Base-by-base conservation (phyloP, 1,140 invertebrate species). In the Saxidomus purpurata region DNA sequence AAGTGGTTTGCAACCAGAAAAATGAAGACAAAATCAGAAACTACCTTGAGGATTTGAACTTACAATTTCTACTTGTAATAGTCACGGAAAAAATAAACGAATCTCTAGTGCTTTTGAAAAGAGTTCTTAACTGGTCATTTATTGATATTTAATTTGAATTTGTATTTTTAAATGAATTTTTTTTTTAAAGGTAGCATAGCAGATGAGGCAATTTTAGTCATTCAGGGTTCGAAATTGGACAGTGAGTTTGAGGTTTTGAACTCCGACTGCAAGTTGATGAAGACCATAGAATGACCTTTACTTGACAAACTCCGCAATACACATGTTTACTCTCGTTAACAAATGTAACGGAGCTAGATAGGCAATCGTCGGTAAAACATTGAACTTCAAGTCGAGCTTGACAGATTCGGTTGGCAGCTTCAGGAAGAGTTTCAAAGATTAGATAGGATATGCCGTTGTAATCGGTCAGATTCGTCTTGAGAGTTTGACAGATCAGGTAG, bases 41-140 rank as follows among this genome's bases (percentile, higher is more conserved):
- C 40, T 92, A 87, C 28, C 40, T 92, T 49, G 0, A 55, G 6
- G 22, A 84, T 36, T 22, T 92, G 15, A 76, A 86, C 25, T 81
- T 77, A 36, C 76, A 90, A 17, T 97, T 97, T 90, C 93, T 95
- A 87, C 92, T 96, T 11, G 95, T 97, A 22, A 94, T 97, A 95
- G 94, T 97, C 13, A 93, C 95, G 6, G 96, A 97, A 90, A 93
- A 95, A 81, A 95, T 97, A 91, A 96, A 97, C 84, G 96, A 96
- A 90, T 96, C 96, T 13, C 89, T 97, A 28, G 93, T 97, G 38
- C 91, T 97, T n/a, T 90, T 97, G 79, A 93, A 93, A 36, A 91
- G 96, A 81, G 71, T 95, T 6, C 94, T 97, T 52, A 96, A 95
- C 82, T 97, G 96, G 96, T 92, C 95, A n/a, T 85, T 96, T 13